Conservation (phyloP, 2,113 vertebrate species). For the Crotalus tigris region DNA sequence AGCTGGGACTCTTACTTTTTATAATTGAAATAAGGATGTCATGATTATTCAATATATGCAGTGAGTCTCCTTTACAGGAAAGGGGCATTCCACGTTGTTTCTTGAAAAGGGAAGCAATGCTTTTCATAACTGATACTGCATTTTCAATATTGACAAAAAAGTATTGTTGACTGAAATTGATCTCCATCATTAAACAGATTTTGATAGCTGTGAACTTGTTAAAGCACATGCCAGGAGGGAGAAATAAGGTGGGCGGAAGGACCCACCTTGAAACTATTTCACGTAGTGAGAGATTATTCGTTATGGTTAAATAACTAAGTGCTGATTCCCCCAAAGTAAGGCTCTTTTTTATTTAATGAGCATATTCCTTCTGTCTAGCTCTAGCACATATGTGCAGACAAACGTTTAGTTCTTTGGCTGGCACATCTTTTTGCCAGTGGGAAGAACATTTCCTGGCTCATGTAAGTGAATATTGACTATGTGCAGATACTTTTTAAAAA, state of each 20-base stretch:
- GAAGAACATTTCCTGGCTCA: slow-evolving; percentile 61
- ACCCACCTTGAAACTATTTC: slow-evolving; percentile 44
- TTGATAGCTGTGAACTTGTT: slow-evolving; percentile 49
- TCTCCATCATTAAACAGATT: slow-evolving; percentile 54
- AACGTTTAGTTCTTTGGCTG: slow-evolving; percentile 52
- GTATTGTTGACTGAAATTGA: slow-evolving; percentile 53
- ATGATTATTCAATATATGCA: slow-evolving; percentile 60
- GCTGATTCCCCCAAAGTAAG: slow-evolving; percentile 57
- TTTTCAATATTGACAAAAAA: slow-evolving; percentile 59
- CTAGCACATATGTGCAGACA: slow-evolving; percentile 66
- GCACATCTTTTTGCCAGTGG: slow-evolving; percentile 60
- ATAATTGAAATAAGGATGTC: slow-evolving; percentile 53
- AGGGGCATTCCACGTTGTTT: slow-evolving; percentile 59
- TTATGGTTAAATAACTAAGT: slow-evolving; percentile 56
- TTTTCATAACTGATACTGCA: slow-evolving; percentile 60
- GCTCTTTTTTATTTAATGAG: slow-evolving; percentile 53
- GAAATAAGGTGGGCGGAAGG: slow-evolving; percentile 29
- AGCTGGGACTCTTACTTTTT: slow-evolving; percentile 66
- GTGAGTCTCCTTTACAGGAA: slow-evolving; percentile 63
- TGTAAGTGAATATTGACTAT: slow-evolving; percentile 61
- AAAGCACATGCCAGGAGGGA: slow-evolving; percentile 70
- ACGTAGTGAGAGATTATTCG: slow-evolving; percentile 56
- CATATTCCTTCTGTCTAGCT: slow-evolving; percentile 62
- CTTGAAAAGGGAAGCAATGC: slow-evolving; percentile 53
- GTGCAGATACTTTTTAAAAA: slow-evolving; percentile 60